Evolutionary conservation across 2,888 invertebrate species (phyloP).

Genomic region (Hyposoter didymator): DNA sequence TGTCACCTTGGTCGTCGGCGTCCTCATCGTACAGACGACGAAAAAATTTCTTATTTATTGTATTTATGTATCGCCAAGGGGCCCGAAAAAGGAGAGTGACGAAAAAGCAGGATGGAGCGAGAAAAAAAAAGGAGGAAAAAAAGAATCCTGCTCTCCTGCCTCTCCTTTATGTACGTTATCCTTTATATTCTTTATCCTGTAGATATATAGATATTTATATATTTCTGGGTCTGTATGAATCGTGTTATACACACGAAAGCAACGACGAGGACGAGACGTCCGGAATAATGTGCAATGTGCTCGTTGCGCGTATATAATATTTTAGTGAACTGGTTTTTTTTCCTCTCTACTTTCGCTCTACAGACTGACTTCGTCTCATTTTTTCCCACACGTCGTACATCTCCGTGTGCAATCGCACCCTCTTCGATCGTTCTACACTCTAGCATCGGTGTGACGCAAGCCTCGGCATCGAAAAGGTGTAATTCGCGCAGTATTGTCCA

Average conservation of each 20-base stretch:
- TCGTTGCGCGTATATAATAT: constrained; percentile 69
- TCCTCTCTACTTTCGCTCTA: constrained; percentile 60
- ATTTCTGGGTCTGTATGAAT: constrained; percentile 72
- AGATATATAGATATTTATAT: constrained; percentile 74
- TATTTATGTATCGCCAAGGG: constrained; percentile 62
- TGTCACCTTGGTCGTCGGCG: constrained; percentile 20
- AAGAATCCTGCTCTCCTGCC: constrained; percentile 71
- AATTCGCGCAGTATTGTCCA: background rate
- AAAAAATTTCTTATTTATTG: constrained; percentile 65
- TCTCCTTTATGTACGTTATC: constrained; percentile 77
- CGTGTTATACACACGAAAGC: constrained; percentile 65
- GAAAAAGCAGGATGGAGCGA: constrained; percentile 40
- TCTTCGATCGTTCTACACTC: constrained; percentile 57
- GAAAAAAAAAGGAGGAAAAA: constrained; percentile 35
- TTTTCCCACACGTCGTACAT: constrained; percentile 76
- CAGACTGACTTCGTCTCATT: constrained; percentile 72
- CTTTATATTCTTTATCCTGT: constrained; percentile 77
- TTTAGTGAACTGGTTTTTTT: constrained; percentile 78
- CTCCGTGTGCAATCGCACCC: constrained; percentile 65
- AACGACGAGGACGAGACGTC: constrained; percentile 69
- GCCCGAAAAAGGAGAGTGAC: constrained; percentile 40
- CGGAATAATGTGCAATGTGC: constrained; percentile 77
- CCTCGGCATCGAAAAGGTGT: background rate
- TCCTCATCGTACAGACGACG: constrained; percentile 59
- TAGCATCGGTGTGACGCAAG: constrained; percentile 19